Evolutionary conservation across 1,140 invertebrate genomes (phyloP).

Genomic region (Zaprionus nigranus): DNA sequence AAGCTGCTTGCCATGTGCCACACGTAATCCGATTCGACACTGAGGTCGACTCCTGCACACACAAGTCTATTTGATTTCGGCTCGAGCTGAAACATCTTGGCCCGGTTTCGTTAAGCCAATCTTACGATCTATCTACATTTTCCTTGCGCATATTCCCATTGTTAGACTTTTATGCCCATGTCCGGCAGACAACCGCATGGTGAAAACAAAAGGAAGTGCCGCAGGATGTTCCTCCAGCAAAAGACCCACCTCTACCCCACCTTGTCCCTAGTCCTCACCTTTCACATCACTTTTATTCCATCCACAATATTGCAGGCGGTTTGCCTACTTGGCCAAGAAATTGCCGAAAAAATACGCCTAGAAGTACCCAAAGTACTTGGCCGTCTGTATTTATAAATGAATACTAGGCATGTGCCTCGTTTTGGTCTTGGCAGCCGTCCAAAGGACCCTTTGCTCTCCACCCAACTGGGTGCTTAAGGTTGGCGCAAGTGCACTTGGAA

Average conservation of each 20-base stretch:
- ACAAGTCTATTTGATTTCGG: constrained; percentile 2
- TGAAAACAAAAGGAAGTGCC: constrained; percentile 51
- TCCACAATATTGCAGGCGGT: constrained; percentile 25
- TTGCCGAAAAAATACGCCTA: constrained; percentile 25
- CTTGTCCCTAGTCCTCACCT: background rate
- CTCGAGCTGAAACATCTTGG: constrained; percentile 24
- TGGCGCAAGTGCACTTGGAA: constrained; percentile 50
- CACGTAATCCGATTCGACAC: constrained; percentile 21
- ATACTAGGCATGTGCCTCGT: constrained; percentile 36
- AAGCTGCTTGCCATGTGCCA: constrained; percentile 5
- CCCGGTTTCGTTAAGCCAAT: constrained; percentile 34
- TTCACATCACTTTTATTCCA: constrained; percentile 1
- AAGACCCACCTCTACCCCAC: background rate
- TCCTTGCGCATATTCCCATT: constrained; percentile 38
- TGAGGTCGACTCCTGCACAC: background rate
- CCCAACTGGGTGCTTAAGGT: constrained; percentile 9
- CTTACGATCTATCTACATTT: constrained; percentile 49
- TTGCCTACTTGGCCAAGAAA: constrained; percentile 35
- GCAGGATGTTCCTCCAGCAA: constrained; percentile 31
- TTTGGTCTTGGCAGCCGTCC: constrained; percentile 50
- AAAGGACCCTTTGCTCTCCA: constrained; percentile 19
- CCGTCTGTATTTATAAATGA: constrained; percentile 63
- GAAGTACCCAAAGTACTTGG: constrained; percentile 25
- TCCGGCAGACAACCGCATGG: constrained; percentile 41
- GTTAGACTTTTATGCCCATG: constrained; percentile 57